phyloP scores from a whole-genome alignment of 2,888 invertebrate genomes.

The Amiota minor region DNA sequence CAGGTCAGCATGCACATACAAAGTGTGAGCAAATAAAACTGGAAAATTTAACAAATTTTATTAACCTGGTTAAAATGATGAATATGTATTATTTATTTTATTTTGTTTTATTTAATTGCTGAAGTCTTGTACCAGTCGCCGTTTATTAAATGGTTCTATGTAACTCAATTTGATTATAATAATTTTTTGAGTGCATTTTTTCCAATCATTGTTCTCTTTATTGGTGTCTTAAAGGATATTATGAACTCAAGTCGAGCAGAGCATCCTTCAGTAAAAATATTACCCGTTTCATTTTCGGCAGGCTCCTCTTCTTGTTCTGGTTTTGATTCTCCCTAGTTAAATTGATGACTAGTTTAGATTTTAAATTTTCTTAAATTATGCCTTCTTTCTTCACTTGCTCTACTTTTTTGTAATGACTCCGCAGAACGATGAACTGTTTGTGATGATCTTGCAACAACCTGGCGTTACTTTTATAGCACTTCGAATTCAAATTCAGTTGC shows the following conservation, averaged over 20 bases:
- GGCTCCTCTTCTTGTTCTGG: not conserved
- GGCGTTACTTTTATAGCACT: slow-evolving; percentile 5
- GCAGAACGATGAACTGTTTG: slow-evolving; percentile 18
- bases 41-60: not conserved
- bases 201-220: too few species aligned
- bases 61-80: not conserved
- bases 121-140: too few species aligned
- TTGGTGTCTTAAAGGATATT: too few species aligned
- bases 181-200: too few species aligned
- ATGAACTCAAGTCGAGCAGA: too few species aligned
- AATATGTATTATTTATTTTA: not conserved
- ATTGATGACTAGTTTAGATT: slow-evolving; percentile 15
- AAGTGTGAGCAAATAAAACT: slow-evolving; percentile 59
- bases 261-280: not conserved
- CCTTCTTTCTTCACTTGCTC: slow-evolving; percentile 24
- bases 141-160: too few species aligned
- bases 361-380: not conserved
- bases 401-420: slow-evolving; percentile 10
- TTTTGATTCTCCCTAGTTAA: not conserved
- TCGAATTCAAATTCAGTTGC: not conserved
- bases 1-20: slow-evolving; percentile 60
- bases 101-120: too few species aligned
- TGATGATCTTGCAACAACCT: not conserved
- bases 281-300: slow-evolving; percentile 25
- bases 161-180: too few species aligned